Evolutionary conservation across 2,113 vertebrate genomes (phyloP).

Genomic region (Bungarus multicinctus): DNA sequence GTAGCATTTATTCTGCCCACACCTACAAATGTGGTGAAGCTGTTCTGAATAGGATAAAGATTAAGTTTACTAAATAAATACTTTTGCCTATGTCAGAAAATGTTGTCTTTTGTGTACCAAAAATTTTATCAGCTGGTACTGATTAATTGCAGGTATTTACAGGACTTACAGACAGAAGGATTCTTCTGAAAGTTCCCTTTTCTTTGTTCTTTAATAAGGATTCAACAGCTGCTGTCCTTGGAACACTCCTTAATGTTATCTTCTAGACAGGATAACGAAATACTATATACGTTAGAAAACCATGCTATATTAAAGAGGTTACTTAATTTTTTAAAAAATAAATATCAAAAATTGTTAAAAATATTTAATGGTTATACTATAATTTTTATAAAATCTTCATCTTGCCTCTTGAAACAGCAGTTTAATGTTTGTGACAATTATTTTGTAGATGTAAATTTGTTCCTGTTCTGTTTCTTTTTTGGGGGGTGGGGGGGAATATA

Average conservation of each 20-base stretch:
- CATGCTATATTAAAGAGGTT: conserved; percentile 34
- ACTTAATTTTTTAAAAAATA: conserved; percentile 1
- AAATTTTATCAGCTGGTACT: conserved; percentile 37
- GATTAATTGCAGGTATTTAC: conserved; percentile 53
- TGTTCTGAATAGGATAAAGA: conserved; percentile 41
- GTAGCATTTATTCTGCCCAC: conserved; percentile 8
- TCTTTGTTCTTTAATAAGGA: conserved; percentile 4
- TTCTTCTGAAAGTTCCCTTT: conserved; percentile 23
- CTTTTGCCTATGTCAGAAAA: conserved; percentile 42
- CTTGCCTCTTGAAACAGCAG: neutral
- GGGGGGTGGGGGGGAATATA: neutral
- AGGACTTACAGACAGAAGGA: conserved; percentile 17
- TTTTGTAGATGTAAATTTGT: neutral
- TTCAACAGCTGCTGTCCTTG: conserved; percentile 42
- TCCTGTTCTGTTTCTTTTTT: neutral
- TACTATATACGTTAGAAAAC: conserved; percentile 29
- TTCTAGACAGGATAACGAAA: conserved; percentile 33
- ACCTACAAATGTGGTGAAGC: conserved; percentile 35
- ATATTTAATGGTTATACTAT: neutral
- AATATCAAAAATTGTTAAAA: conserved; percentile 8
- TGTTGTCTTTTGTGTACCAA: conserved; percentile 17
- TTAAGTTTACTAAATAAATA: conserved; percentile 58
- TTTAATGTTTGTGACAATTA: neutral
- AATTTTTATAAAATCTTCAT: neutral
- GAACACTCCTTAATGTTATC: conserved; percentile 16